A percentile compares a stretch with the other conserved stretches of the same genome.
These are phyloP conservation scores for Bryconaethiops microstoma DNA, from an alignment of 2,797 vertebrate species.

Conservation along the genomic window DNA sequence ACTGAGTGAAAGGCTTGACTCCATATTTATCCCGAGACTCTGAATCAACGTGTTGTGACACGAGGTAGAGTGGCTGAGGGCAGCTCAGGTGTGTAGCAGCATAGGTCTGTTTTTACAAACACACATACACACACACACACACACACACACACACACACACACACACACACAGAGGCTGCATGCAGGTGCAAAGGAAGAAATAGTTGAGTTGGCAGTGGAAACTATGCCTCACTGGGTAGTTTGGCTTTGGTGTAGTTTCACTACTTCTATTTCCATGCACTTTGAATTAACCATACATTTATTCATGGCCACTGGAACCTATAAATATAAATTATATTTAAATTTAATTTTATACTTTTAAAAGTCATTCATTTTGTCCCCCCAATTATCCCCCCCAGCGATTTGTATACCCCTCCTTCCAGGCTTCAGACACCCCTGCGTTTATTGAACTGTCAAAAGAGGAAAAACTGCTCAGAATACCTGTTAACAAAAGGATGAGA, in stretches of 20 bases:
- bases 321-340: too few species aligned
- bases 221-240: not conserved
- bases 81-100: conserved; percentile 23
- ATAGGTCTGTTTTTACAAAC: not conserved
- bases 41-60: conserved; percentile 16
- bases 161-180: not conserved
- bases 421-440: too few species aligned
- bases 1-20: conserved; percentile 17
- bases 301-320: too few species aligned
- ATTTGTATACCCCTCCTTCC: too few species aligned
- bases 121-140: not conserved
- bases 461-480: not conserved
- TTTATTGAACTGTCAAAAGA: not conserved
- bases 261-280: not conserved
- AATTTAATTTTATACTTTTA: too few species aligned
- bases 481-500: not conserved
- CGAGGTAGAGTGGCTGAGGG: conserved; percentile 1
- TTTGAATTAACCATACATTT: not conserved
- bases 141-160: conserved; percentile 1
- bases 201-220: conserved; percentile 1
- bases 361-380: too few species aligned
- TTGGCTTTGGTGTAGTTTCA: not conserved
- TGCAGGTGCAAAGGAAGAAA: conserved; percentile 30
- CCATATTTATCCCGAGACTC: not conserved
- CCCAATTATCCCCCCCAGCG: too few species aligned